phyloP scores from a whole-genome alignment of 2,113 vertebrate species.

The Anarhynchus alexandrinus region DNA sequence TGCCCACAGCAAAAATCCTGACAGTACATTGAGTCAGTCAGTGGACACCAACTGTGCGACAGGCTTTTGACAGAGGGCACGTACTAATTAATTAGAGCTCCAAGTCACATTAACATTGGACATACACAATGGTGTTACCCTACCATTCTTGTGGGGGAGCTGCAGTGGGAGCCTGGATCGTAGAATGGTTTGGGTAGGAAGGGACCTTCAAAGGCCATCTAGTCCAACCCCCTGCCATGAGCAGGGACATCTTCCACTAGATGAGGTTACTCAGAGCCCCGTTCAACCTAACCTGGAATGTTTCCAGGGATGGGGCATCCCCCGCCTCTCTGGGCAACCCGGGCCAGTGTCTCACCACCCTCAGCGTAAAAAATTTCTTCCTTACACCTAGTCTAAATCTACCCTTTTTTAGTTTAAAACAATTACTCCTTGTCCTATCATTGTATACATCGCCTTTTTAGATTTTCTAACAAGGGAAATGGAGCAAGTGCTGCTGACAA shows the following conservation, averaged over 20 bases:
- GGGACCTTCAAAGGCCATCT: neutral
- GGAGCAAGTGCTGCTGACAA: neutral
- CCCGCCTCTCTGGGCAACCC: neutral
- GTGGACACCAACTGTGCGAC: rapidly evolving
- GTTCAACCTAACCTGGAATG: neutral
- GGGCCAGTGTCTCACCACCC: neutral
- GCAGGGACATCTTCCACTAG: neutral
- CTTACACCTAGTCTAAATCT: neutral
- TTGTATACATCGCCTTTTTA: rapidly evolving
- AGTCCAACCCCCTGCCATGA: neutral
- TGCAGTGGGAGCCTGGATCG: neutral
- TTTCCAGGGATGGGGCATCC: neutral
- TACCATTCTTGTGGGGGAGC: rapidly evolving
- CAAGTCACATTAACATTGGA: rapidly evolving
- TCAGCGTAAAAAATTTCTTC: neutral
- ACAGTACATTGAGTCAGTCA: rapidly evolving
- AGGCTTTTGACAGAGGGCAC: neutral
- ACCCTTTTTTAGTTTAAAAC: neutral
- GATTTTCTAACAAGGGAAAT: neutral
- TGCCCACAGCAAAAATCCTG: neutral
- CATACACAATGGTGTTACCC: rapidly evolving
- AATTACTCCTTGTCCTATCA: neutral
- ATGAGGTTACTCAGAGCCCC: neutral
- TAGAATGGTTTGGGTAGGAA: neutral
- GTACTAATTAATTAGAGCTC: neutral